Evolutionary conservation across 2,797 vertebrate genomes (phyloP), one percentile per base, ranked within the genome.

Genomic region (Artibeus lituratus): DNA sequence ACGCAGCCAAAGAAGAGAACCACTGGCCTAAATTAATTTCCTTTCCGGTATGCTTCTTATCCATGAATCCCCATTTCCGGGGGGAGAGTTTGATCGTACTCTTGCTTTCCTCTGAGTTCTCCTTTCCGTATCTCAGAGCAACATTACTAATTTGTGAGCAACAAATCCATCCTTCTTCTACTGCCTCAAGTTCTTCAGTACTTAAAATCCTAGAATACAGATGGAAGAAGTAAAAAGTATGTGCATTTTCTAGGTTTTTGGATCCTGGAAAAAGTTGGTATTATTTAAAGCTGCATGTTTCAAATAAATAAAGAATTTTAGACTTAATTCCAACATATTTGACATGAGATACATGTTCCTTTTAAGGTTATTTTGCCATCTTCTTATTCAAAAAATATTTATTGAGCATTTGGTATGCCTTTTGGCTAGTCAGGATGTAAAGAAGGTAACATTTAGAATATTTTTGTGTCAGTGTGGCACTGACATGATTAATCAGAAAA

Each of bases 301-400:
- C 35, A 84, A 74, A 94, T 55, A 85, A 65, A 7, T 88, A 78
- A 26, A 78, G 6, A 44, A 65, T 70, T 94, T 72, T 90, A 57
- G n/a, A 67, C 91, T 76, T 95, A 87, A 37, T 42, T 37, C 3
- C 55, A 57, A 95, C 93, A 62, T 91, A 62, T 44, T 93, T 83
- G 55, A 49, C 73, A 18, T 22, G 2, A n/a, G 29, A 62, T 80
- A 44, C 5, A 7, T 84, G 5, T 82, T 65, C 55, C 39, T 72
- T 12, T 90, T 65, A 10, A 59, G 37, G 5, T 22, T 47, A 29
- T 83, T 73, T 94, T 73, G n/a, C 67, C 29, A 26, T 26, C 19
- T 51, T 88, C 22, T 86, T 7, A 73, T 85, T 91, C 9, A 70
- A 72, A 49, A 72, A 73, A 21, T 67, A 81, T 74, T 78, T 83